Conservation (phyloP, 2,888 invertebrate species). For the Sussaba pulchella region DNA sequence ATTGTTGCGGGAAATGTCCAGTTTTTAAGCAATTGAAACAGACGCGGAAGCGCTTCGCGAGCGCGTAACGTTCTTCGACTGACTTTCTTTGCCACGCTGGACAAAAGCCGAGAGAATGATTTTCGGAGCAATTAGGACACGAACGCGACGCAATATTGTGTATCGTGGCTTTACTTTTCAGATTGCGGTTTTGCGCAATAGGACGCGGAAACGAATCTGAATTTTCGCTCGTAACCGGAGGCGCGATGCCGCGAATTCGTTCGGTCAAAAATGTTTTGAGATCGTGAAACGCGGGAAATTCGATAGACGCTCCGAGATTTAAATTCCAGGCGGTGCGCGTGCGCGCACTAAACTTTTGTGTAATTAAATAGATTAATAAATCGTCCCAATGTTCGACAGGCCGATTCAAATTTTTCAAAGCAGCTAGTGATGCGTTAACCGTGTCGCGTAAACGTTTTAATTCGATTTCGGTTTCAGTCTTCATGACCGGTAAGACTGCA, state of each 20-base stretch:
- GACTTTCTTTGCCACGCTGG: slow-evolving; percentile 21
- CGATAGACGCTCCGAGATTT: slow-evolving; percentile 6
- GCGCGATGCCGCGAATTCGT: too few relatives aligned
- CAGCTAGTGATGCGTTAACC: neutral
- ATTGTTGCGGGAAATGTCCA: slow-evolving; percentile 46
- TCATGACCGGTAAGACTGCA: slow-evolving; percentile 18
- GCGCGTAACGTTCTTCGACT: neutral
- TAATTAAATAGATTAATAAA: slow-evolving; percentile 28
- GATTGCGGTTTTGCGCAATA: neutral
- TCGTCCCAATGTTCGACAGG: slow-evolving; percentile 45
- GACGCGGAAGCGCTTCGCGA: slow-evolving; percentile 2
- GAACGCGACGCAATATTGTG: neutral
- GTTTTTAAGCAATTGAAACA: slow-evolving; percentile 58
- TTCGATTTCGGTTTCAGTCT: slow-evolving; percentile 8
- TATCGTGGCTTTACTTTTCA: neutral
- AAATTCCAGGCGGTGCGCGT: slow-evolving; percentile 9
- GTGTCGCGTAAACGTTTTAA: slow-evolving; percentile 34
- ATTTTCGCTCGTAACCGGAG: too few relatives aligned
- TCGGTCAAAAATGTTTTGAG: too few relatives aligned
- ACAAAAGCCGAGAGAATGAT: slow-evolving; percentile 14
- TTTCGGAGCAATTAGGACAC: slow-evolving; percentile 17
- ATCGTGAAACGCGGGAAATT: neutral
- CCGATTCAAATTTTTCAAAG: slow-evolving; percentile 37
- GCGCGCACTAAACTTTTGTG: slow-evolving; percentile 5
- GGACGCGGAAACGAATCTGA: too few relatives aligned